Base-by-base conservation (phyloP, 2,888 invertebrate species). In the Chloromyia formosa region DNA sequence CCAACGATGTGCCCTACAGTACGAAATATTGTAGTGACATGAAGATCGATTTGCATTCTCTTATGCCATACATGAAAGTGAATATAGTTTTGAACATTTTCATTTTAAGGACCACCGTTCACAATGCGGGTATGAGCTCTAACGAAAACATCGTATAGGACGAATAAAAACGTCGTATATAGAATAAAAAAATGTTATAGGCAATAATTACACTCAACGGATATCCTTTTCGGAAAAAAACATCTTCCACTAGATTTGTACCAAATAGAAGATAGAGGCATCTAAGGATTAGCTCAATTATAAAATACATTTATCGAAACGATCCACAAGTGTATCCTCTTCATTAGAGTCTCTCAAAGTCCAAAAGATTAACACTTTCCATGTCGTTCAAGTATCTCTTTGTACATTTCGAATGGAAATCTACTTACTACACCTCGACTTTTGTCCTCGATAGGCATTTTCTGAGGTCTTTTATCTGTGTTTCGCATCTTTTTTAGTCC, bases 41-140 rank as follows among this genome's bases (percentile, higher is more conserved):
- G 16, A 62, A 62, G 62, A 69, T 53, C 68, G 54, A 69, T 69
- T 69, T 69, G 68, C 68, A 54, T 69, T 35, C 27, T 23, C 18
- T 45, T 7, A 7, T 58, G 7, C 22, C 10, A n/a, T 54, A 54
- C 16, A 16, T 58, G 58, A 3, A 18, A 58, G 7, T 23, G 20
- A 22, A 62, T 62, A 4, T 1, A 23, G 49, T 18, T 62, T n/a
- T 1, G 10, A 62, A n/a, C 40, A 40, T 40, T 62, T 62, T 35
- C 40, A 62, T 40, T 62, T 62, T 1, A 56, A 20, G 56, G 20
- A 56, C 56, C 23, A 27, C 14, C 16, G n/a, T 16, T 4, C 16
- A 62, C 5, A 62, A 62, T 62, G 62, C 62, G 62, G 62, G 62
- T 16, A 42, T 18, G 12, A 61, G 23, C 27, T 62, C 35, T 14